These are phyloP conservation scores for Camponotus pennsylvanicus DNA, from an alignment of 1,140 invertebrate genomes.

Conservation along the genomic window DNA sequence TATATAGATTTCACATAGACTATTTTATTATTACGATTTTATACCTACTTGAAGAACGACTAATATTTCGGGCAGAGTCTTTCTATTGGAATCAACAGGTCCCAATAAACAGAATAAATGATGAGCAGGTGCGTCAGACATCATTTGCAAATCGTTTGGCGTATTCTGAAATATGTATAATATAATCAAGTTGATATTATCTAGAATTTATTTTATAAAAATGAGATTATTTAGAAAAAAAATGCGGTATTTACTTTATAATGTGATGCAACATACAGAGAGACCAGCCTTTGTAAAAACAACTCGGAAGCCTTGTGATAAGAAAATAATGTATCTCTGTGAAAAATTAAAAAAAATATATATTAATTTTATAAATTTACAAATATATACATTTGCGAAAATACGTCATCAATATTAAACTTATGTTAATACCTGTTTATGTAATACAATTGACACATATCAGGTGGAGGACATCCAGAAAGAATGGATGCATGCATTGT, in stretches of 20 bases:
- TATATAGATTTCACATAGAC: neutral
- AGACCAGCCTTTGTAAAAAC: constrained; percentile 97
- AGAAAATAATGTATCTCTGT: constrained; percentile 97
- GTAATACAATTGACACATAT: constrained; percentile 96
- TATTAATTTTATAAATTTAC: constrained; percentile 24
- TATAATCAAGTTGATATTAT: neutral
- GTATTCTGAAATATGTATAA: constrained; percentile 91
- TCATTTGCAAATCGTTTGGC: constrained; percentile 99
- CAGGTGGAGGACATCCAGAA: constrained; percentile 94
- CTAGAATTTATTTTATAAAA: neutral
- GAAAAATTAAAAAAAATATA: constrained; percentile 29
- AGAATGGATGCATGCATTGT: constrained; percentile 89
- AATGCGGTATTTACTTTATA: constrained; percentile 91
- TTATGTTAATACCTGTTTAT: constrained; percentile 88
- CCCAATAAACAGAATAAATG: constrained; percentile 98
- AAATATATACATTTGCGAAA: neutral
- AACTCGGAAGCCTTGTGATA: constrained; percentile 98
- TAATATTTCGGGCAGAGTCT: constrained; percentile 95
- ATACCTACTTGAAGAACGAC: constrained; percentile 93
- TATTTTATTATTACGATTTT: neutral
- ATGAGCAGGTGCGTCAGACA: constrained; percentile 99
- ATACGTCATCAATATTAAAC: constrained; percentile 9
- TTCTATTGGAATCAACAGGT: constrained; percentile 91
- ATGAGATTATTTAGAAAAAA: constrained; percentile 15
- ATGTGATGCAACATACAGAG: constrained; percentile 98